Evolutionary conservation across 1,140 invertebrate species (phyloP), one percentile per base, ranked within the genome.

Genomic region (Dolichoris vasculosae): DNA sequence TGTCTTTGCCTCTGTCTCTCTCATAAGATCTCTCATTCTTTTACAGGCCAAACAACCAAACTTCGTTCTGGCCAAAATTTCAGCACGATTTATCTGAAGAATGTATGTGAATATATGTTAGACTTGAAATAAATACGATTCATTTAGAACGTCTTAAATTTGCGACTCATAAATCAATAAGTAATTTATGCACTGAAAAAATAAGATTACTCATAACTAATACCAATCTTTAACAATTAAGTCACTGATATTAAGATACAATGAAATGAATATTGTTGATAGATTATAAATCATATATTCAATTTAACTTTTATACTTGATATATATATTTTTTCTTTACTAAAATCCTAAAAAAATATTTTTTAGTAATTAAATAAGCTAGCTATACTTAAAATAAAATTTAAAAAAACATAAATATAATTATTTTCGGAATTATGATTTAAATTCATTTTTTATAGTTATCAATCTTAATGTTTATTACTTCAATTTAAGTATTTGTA

Each of bases 71-170:
- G 2, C 40, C 55, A 79, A 79, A 79, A 63, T 63, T 79, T 51
- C 77, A 79, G 63, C 63, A 6, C 48, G 46, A 79, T 63, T 79
- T 63, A 73, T 73, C 35, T n/a, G 40, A 73, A 43, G 38, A n/a
- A 73, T 43, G 32, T 69, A 43, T 73, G 38, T 4, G 38, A 43
- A 43, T 73, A 43, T 23, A 43, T 43, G 7, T 73, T 73, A 43
- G 2, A 43, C 40, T 73, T 73, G 40, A 73, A 73, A 43, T 73
- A 73, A 73, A 73, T 43, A 73, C 7, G 40, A 43, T 73, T n/a
- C 38, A 43, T 43, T 73, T 73, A 9, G n/a, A 73, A 11, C 26
- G 38, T 6, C 6, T 73, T 43, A 43, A 43, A 73, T 73, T 73
- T 43, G 6, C 38, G 43, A 26, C 23, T n/a, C 69, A 20, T 69